Conservation (phyloP, 1,140 invertebrate species). For the Zaprionus tsacasi region DNA sequence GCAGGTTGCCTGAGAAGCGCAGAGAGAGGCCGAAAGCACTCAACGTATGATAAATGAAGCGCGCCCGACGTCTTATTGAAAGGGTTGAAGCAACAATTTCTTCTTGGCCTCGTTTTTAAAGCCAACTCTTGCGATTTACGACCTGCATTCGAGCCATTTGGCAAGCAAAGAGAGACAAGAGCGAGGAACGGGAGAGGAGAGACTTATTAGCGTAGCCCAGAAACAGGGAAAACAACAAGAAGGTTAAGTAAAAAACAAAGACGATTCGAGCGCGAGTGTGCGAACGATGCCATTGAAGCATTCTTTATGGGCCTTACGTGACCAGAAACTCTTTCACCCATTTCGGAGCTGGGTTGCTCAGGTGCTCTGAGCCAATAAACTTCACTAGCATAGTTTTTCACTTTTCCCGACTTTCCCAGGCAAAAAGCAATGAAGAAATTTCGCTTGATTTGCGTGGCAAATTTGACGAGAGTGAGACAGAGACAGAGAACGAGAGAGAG, state of each 20-base stretch:
- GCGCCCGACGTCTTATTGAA: slow-evolving; percentile 40
- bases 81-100: slow-evolving; percentile 54
- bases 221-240: background rate
- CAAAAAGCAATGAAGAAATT: slow-evolving; percentile 33
- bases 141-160: slow-evolving; percentile 57
- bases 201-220: slow-evolving; percentile 70
- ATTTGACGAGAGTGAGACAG: background rate
- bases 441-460: slow-evolving; percentile 27
- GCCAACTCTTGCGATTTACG: slow-evolving; percentile 56
- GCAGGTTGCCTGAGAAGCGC: slow-evolving; percentile 20
- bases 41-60: slow-evolving; percentile 60
- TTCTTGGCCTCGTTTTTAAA: slow-evolving; percentile 32
- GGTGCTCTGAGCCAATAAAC: slow-evolving; percentile 51
- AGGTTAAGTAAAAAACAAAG: slow-evolving; percentile 47
- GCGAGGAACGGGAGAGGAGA: slow-evolving; percentile 13
- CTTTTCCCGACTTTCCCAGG: slow-evolving; percentile 18
- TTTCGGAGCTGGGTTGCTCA: slow-evolving; percentile 14
- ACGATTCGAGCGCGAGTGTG: slow-evolving; percentile 19
- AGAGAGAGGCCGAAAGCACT: slow-evolving; percentile 24
- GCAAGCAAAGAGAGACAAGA: slow-evolving; percentile 18
- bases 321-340: slow-evolving; percentile 70
- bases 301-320: slow-evolving; percentile 76
- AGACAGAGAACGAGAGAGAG: background rate
- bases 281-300: slow-evolving; percentile 72
- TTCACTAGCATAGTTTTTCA: slow-evolving; percentile 47